Evolutionary conservation across 2,888 invertebrate genomes (phyloP), one percentile per base, ranked within the genome.

Genomic region (Clistopyga incitator): DNA sequence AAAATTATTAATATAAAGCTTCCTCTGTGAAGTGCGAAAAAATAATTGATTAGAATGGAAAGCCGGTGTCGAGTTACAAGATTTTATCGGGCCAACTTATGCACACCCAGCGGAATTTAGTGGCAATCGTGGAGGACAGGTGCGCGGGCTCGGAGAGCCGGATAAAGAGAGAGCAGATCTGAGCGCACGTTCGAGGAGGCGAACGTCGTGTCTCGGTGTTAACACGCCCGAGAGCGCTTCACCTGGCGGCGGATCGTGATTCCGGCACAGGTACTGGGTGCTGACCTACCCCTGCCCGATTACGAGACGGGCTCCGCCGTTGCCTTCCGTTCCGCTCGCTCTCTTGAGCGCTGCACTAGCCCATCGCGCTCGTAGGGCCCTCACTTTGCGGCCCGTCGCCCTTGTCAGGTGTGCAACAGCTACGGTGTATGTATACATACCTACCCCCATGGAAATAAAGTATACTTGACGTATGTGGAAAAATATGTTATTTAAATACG

Each of bases 201-300:
- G 34, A n/a, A 6, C n/a, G 18, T 34, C 34, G 56, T 71, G 70
- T 29, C 45, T 23, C 10, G 77, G 76, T 64, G 68, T 56, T 61
- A 47, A n/a, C 70, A 42, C 64, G 67, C 65, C 54, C 50, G 61
- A 65, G 82, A 10, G 61, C 59, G 70, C 59, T 70, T 76, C 79
- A 82, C 82, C 72, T 78, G 74, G 72, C 75, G 50, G 15, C 15
- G n/a, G 45, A 77, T 78, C 68, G 82, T 82, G 77, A 84, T 82
- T 82, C 70, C 56, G 47, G 68, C 45, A 56, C 82, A 74, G 84
- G 78, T 84, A 78, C 61, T 47, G 25, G 70, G 45, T 64, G 78
- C 84, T 85, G 85, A 85, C 85, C 85, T 85, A 84, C 74, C 85
- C 72, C 54, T 67, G 80, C 45, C 45, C 59, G 61, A 52, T 47